Base-by-base conservation (phyloP, 1,140 invertebrate species). In the Metopolophium dirhodum region DNA sequence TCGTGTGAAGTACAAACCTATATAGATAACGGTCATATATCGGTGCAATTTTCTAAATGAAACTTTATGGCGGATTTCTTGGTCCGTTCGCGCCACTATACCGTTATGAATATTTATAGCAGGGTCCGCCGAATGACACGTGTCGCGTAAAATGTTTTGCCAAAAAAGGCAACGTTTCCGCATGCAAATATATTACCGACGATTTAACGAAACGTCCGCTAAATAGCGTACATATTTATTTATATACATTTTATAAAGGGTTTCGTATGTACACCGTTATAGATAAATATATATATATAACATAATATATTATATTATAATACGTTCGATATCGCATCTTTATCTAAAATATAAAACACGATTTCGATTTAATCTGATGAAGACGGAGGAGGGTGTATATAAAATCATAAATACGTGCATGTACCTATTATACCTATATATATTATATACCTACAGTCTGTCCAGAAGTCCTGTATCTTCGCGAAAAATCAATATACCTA, bases 101-200 rank as follows among this genome's bases (percentile, higher is more conserved):
- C 37, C 87, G 87, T 89, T 89, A 89, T 89, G 87, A 89, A 89
- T 89, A 89, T 89, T 89, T 89, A 87, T 87, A 54, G 61, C 83
- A 9, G 87, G 45, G 30, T 87, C 49, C 35, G 35, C 45, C 45
- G 85, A 87, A 87, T n/a, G 45, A n/a, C 41, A 87, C 85, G 85
- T 49, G 86, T 88, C 86, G 86, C 86, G 86, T 54, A 51, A 88
- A 88, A 88, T 54, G 87, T 89, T 51, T 87, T 49, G 45, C 86
- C 86, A 87, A 87, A 87, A 87, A 87, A 87, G 26, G 85, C 35
- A 41, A 41, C 83, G 11, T 85, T 85, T 85, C 83, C 83, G 83
- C 45, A 26, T 45, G 6, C 41, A 45, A 30, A 87, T 87, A 30
- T 30, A 87, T 30, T 37, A 45, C 45, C 30, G 26, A 87, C 45